A percentile compares a stretch with the other conserved stretches of the same genome.
Evolutionary conservation across 1,140 invertebrate species (phyloP).

Genomic region (Orchestia grillus): DNA sequence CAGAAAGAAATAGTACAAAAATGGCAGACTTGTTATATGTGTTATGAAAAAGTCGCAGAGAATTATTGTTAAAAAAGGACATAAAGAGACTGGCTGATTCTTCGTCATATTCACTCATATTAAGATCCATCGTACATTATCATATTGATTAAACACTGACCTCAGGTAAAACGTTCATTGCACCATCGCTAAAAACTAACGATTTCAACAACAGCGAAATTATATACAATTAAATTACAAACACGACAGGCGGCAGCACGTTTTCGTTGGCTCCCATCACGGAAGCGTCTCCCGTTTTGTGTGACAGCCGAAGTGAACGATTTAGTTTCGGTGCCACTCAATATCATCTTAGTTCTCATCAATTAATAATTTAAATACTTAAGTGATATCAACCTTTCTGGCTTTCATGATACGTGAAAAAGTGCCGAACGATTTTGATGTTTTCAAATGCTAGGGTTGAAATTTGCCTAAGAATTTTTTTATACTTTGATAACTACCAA

Average conservation of each 20-base stretch:
- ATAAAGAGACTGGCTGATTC: not conserved
- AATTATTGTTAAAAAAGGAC: not conserved
- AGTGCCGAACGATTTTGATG: too few relatives aligned
- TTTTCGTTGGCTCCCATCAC: not conserved
- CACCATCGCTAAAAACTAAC: constrained; percentile 17
- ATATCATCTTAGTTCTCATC: not conserved
- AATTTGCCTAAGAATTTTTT: too few relatives aligned
- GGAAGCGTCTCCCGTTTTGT: not conserved
- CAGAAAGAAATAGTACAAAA: not conserved
- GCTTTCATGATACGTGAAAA: too few relatives aligned
- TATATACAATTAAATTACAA: not conserved
- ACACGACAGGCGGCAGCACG: too few relatives aligned
- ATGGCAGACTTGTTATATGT: not conserved
- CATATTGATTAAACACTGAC: constrained; percentile 36
- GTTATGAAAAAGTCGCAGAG: not conserved
- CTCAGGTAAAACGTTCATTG: constrained; percentile 17
- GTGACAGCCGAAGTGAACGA: not conserved
- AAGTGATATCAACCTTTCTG: too few relatives aligned
- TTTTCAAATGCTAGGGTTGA: too few relatives aligned
- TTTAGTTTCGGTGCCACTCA: not conserved
- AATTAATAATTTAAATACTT: too few relatives aligned
- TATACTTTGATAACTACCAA: too few relatives aligned
- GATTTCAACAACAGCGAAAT: not conserved
- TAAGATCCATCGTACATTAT: not conserved
- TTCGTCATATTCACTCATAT: not conserved